Conservation (phyloP, 2,797 vertebrate genomes). For the Hemitrygon akajei region DNA sequence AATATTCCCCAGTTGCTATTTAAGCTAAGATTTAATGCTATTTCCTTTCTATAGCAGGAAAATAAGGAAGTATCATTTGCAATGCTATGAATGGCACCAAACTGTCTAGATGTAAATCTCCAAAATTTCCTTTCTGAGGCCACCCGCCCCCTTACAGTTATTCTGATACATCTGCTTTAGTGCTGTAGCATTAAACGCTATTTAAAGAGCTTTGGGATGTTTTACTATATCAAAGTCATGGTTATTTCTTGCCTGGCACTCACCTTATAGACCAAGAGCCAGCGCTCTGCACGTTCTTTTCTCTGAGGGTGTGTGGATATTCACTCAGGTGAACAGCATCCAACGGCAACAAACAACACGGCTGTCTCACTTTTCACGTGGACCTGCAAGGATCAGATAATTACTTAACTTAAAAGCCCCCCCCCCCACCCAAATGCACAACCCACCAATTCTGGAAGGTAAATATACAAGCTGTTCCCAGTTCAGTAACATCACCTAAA, state of each 20-base stretch:
- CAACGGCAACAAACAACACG: background rate
- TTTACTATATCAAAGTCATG: background rate
- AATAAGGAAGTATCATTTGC: background rate
- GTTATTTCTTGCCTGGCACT: background rate
- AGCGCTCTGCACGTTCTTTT: background rate
- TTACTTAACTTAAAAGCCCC: background rate
- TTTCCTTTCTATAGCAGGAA: background rate
- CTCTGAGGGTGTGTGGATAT: background rate
- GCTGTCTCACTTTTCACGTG: background rate
- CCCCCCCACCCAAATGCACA: too few relatives aligned
- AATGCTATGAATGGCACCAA: background rate
- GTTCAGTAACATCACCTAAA: background rate
- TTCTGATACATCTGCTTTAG: background rate
- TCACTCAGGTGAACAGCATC: background rate
- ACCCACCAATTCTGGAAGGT: background rate
- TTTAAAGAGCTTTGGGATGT: background rate
- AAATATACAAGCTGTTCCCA: background rate
- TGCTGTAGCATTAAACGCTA: background rate
- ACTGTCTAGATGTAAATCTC: too few relatives aligned
- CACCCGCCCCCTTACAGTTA: background rate
- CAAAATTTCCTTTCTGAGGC: background rate
- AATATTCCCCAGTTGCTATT: background rate
- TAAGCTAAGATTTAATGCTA: background rate
- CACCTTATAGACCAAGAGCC: background rate
- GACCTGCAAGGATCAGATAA: background rate